Base-by-base conservation (phyloP, 1,140 invertebrate genomes). In the Batillaria attramentaria region DNA sequence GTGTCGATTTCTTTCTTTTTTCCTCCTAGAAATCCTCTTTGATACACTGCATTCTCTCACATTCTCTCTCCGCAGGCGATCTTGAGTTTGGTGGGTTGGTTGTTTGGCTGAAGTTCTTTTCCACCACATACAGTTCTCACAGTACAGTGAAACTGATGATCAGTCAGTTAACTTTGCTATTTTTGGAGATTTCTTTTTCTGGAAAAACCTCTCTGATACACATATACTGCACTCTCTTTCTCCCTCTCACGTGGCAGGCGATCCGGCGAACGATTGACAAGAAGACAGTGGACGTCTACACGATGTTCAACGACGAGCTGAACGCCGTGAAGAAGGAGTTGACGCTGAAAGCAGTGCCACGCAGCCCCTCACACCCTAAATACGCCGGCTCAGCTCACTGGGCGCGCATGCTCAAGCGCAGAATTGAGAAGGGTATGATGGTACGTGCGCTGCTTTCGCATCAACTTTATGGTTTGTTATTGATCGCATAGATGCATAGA, bases 291-390 rank as follows among this genome's bases (percentile, higher is more conserved):
- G 85, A 95, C 92, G 93, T 96, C 2, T 97, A 95, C 93, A 92
- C 93, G 35, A 93, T 96, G 89, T 95, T 97, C 85, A 93, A 93
- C 76, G 92, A 94, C n/a, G 95, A 96, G 85, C 94, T 97, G 42
- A 93, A 95, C 79, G 92, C 92, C 4, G 93, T 94, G 0, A 95
- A 96, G 85, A 93, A 94, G 76, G 94, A 95, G 74, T 90, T 96
- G 77, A 91, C 95, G 2, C 87, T 92, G 35, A 93, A 94, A 69
- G 92, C 92, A 1, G 91, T 94, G 41, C 92, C 94, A 72, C 92
- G 94, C 0, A 92, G 93, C 0, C 92, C 93, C 31, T 81, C 83
- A 35, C 91, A 95, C 80, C 95, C 95, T 0, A 93, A 93, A 35
- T 95, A 93, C 87, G 92, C 95, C 0, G 95, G 96, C 0, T 91